Evolutionary conservation across 2,888 invertebrate genomes (phyloP).

Genomic region (Ectemnius continuus): DNA sequence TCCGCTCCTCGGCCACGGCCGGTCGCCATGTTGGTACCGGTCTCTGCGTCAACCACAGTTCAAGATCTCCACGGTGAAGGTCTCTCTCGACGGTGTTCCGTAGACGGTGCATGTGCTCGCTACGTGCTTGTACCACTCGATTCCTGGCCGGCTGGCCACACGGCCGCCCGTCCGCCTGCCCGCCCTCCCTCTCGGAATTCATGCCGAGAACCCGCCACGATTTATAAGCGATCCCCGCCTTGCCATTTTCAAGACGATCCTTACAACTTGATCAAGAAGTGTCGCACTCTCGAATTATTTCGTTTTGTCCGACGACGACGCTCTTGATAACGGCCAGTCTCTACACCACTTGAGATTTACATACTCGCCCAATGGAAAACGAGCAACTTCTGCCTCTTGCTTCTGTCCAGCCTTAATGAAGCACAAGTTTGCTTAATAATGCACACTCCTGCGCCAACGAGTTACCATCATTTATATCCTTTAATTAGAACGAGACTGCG

Average conservation of each 20-base stretch:
- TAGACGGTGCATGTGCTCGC: slow-evolving; percentile 34
- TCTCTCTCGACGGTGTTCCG: slow-evolving; percentile 42
- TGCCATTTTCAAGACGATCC: not conserved
- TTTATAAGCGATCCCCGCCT: slow-evolving; percentile 11
- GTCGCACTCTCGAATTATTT: no score
- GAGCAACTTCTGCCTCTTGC: no score
- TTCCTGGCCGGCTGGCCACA: not conserved
- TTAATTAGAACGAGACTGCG: no score
- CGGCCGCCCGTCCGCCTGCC: no score
- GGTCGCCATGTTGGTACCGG: slow-evolving; percentile 73
- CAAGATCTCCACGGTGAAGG: slow-evolving; percentile 67
- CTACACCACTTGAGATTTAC: no score
- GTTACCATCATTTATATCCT: no score
- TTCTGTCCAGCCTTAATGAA: no score
- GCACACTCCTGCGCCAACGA: no score
- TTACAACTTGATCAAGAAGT: not conserved
- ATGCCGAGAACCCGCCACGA: slow-evolving; percentile 3
- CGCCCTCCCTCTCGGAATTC: not conserved
- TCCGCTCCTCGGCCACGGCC: slow-evolving; percentile 57
- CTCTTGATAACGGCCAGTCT: no score
- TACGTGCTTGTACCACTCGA: not conserved
- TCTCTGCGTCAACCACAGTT: slow-evolving; percentile 59
- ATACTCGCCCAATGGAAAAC: no score
- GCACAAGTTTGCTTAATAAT: no score
- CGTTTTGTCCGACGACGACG: no score